Percentiles rank a stretch among this genome's conserved stretches.
Conservation (phyloP, 2,888 invertebrate genomes). For the Chymomyza fuscimana region DNA sequence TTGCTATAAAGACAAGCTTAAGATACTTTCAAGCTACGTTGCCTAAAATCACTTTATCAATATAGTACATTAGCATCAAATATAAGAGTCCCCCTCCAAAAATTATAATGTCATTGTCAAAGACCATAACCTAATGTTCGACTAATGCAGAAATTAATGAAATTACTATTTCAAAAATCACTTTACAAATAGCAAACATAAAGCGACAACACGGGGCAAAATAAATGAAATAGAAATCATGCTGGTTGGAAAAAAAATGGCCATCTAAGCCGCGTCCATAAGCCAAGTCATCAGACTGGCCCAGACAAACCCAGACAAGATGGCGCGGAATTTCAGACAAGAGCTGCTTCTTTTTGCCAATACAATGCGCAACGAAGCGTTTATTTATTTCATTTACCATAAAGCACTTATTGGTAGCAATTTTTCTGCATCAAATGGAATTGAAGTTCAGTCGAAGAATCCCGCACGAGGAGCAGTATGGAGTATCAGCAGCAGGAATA, state of each 20-base stretch:
- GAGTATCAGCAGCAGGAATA: not conserved
- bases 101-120: not conserved
- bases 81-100: not conserved
- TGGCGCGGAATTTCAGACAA: not conserved
- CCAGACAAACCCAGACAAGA: not conserved
- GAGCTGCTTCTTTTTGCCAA: constrained; percentile 22
- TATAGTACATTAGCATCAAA: not conserved
- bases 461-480: no score
- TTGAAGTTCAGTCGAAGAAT: constrained; percentile 47
- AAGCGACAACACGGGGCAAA: constrained; percentile 1
- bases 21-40: not conserved
- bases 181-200: constrained; percentile 37
- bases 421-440: constrained; percentile 73
- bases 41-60: not conserved
- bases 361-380: constrained; percentile 59
- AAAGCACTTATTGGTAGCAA: constrained; percentile 68
- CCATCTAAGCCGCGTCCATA: not conserved
- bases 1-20: no score
- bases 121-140: not conserved
- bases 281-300: not conserved
- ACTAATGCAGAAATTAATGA: constrained; percentile 44
- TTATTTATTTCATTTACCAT: constrained; percentile 71
- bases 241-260: not conserved
- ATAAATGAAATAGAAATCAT: not conserved
- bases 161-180: constrained; percentile 44